Evolutionary conservation across 2,113 vertebrate species (phyloP).

Genomic region (Gymnobelideus leadbeateri): DNA sequence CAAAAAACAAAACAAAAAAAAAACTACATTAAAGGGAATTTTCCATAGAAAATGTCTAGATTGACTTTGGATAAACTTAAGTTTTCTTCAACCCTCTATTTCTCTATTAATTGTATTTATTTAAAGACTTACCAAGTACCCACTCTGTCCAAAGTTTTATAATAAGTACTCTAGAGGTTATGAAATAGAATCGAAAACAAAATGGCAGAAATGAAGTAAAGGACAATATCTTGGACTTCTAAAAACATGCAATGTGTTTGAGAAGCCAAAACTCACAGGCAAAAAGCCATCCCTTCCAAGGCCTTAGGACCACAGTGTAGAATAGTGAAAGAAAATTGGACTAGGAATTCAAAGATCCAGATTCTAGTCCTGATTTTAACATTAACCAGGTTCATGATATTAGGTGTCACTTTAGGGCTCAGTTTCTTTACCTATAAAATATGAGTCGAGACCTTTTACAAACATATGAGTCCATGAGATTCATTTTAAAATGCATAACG

Average conservation of each 20-base stretch:
- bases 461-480: background rate
- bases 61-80: background rate
- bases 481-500: background rate
- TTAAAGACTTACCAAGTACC: background rate
- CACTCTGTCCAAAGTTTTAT: background rate
- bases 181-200: background rate
- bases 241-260: background rate
- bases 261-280: background rate
- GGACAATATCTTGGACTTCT: background rate
- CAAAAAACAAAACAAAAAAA: background rate
- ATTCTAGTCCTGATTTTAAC: too few species aligned
- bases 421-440: background rate
- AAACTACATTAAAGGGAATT: background rate
- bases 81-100: background rate
- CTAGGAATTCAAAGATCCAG: background rate
- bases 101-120: background rate
- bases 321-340: background rate
- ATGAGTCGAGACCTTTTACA: background rate
- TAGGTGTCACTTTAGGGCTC: background rate
- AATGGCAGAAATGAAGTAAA: background rate
- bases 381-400: background rate
- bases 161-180: background rate
- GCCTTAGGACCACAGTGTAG: background rate
- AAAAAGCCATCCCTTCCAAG: background rate
- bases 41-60: background rate